phyloP scores from a whole-genome alignment of 2,888 invertebrate genomes.

The Boloria euphrosyne region DNA sequence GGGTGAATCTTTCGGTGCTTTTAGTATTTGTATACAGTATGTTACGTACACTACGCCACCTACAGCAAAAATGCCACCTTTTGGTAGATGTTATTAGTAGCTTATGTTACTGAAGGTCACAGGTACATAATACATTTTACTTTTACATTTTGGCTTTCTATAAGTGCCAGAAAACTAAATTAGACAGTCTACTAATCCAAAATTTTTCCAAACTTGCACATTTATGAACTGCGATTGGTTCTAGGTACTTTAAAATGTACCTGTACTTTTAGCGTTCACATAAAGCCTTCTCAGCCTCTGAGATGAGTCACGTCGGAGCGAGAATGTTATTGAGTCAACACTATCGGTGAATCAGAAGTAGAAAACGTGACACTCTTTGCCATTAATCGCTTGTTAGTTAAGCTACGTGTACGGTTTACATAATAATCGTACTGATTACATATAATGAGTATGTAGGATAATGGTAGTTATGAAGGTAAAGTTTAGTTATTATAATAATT shows the following conservation, averaged over 20 bases:
- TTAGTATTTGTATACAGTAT: too few species aligned
- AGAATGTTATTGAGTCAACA: constrained; percentile 37
- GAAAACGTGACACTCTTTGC: constrained; percentile 28
- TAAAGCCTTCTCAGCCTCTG: constrained; percentile 18
- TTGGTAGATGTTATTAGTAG: too few species aligned
- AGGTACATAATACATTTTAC: too few species aligned
- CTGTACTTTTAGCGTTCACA: constrained; percentile 7
- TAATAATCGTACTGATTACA: constrained; percentile 13
- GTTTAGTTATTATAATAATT: not conserved
- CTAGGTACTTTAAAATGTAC: not conserved
- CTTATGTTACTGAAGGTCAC: too few species aligned
- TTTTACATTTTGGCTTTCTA: too few species aligned
- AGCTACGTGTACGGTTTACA: constrained; percentile 25
- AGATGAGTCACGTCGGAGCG: constrained; percentile 35
- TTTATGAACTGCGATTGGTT: too few species aligned
- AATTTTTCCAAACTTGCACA: too few species aligned
- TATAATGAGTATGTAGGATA: not conserved
- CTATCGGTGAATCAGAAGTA: constrained; percentile 38
- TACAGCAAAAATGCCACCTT: too few species aligned
- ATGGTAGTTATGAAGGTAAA: not conserved
- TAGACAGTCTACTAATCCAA: too few species aligned
- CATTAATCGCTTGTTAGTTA: constrained; percentile 25
- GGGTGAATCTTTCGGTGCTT: too few species aligned
- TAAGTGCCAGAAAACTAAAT: too few species aligned
- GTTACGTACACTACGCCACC: too few species aligned